phyloP scores from a whole-genome alignment of 2,888 invertebrate species.

The Cylindroiulus punctatus region DNA sequence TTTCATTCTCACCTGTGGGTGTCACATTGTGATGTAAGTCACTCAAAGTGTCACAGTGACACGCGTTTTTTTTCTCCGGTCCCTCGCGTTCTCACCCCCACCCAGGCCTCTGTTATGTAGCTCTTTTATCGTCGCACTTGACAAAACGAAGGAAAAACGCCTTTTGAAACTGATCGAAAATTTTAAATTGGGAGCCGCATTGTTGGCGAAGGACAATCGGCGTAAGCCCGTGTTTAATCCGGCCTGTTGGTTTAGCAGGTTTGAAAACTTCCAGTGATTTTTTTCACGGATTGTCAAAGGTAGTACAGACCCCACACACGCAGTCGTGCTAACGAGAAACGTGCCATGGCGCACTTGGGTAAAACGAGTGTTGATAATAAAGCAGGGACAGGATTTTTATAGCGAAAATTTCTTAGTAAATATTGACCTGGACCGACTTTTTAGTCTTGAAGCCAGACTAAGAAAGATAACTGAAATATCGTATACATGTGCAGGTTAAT shows the following conservation, averaged over 20 bases:
- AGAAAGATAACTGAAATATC: too few species aligned
- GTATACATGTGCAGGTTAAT: too few species aligned
- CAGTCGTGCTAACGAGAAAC: neutral
- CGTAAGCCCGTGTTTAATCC: constrained; percentile 30
- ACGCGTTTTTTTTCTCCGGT: constrained; percentile 14
- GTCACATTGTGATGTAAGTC: constrained; percentile 49
- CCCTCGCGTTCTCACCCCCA: constrained; percentile 38
- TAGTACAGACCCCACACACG: neutral
- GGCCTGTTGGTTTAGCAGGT: constrained; percentile 9
- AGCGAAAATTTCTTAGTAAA: too few species aligned
- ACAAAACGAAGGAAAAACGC: constrained; percentile 37
- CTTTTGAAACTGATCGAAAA: constrained; percentile 47
- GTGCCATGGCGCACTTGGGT: too few species aligned
- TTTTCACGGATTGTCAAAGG: neutral
- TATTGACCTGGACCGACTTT: too few species aligned
- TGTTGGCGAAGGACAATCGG: constrained; percentile 43
- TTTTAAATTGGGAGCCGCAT: constrained; percentile 40
- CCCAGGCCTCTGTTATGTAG: constrained; percentile 30
- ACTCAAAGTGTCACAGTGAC: constrained; percentile 46
- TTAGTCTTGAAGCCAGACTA: too few species aligned
- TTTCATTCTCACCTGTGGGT: constrained; percentile 47
- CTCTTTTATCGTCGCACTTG: neutral
- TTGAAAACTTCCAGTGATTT: neutral
- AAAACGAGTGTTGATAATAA: too few species aligned
- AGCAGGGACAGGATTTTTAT: too few species aligned